phyloP scores from a whole-genome alignment of 2,888 invertebrate species.

The Drosophila rellima region DNA sequence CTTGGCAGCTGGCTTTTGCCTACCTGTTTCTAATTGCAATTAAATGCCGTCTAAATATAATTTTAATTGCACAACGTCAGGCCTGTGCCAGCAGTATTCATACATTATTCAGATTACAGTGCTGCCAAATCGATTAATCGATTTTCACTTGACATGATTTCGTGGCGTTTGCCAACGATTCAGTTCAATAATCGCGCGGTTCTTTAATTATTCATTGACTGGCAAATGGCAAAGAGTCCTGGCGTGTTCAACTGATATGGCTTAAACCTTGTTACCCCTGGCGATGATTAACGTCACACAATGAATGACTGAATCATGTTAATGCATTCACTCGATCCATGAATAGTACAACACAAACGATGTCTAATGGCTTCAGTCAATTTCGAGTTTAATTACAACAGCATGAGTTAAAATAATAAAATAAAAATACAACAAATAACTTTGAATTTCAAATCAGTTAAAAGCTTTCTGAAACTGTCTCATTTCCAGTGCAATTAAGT shows the following conservation, averaged over 20 bases:
- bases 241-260: constrained; percentile 29
- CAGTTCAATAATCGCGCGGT: constrained; percentile 43
- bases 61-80: constrained; percentile 60
- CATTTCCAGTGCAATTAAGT: background rate
- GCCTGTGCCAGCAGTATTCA: constrained; percentile 6
- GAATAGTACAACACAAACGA: constrained; percentile 2
- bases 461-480: background rate
- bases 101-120: constrained; percentile 29
- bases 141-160: constrained; percentile 59
- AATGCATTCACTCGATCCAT: constrained; percentile 7
- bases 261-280: constrained; percentile 26
- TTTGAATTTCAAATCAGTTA: background rate
- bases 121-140: constrained; percentile 51
- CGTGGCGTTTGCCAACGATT: background rate
- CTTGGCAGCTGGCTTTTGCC: constrained; percentile 13
- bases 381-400: constrained; percentile 7
- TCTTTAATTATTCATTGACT: constrained; percentile 51
- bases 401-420: background rate
- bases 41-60: constrained; percentile 46
- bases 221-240: constrained; percentile 46
- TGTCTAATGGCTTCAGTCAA: constrained; percentile 1
- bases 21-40: constrained; percentile 45
- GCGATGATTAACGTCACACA: constrained; percentile 17
- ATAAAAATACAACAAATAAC: no score
- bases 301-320: background rate